phyloP scores from a whole-genome alignment of 2,113 vertebrate genomes.

The Philantomba maxwellii region DNA sequence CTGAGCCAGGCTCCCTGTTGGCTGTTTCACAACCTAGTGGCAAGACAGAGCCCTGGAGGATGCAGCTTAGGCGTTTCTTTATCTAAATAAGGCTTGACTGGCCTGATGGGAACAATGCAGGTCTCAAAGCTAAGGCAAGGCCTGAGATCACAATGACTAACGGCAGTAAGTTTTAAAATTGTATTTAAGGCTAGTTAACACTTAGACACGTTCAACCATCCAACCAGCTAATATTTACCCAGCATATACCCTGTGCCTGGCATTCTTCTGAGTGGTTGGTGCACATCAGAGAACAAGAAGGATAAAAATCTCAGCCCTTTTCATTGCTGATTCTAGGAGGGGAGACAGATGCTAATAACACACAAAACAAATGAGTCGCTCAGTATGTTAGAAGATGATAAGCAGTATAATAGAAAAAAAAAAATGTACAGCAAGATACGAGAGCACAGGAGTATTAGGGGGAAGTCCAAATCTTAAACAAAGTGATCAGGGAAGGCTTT shows the following conservation, averaged over 20 bases:
- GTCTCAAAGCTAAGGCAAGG: conserved; percentile 9
- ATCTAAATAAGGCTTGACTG: conserved; percentile 14
- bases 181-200: neutral
- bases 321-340: neutral
- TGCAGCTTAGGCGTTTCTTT: neutral
- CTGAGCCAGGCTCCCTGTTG: neutral
- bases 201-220: neutral
- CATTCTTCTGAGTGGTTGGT: neutral
- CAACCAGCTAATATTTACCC: neutral
- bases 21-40: neutral
- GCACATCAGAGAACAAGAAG: neutral
- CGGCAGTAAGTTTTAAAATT: neutral
- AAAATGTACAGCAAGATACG: neutral
- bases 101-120: neutral
- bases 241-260: neutral
- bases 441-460: neutral
- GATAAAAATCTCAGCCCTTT: neutral
- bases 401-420: neutral
- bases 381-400: neutral
- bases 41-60: neutral
- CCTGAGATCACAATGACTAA: neutral
- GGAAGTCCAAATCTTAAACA: neutral
- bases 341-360: neutral
- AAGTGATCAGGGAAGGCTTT: neutral
- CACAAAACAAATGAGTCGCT: neutral